Base-by-base conservation (phyloP, 2,888 invertebrate species). In the Hofmannophila pseudospretella region DNA sequence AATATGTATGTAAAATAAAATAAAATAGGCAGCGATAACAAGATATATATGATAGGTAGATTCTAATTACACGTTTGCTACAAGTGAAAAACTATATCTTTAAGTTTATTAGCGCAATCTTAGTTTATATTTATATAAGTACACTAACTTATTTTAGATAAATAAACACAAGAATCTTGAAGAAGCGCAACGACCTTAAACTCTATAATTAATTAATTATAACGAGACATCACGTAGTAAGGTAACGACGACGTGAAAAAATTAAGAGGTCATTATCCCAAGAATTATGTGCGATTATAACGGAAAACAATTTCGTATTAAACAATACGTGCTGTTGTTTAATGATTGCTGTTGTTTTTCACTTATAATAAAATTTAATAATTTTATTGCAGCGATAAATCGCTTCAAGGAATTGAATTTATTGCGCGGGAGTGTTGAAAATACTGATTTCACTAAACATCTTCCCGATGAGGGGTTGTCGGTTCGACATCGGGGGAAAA, bases 401-500 rank as follows among this genome's bases (percentile, higher is more conserved):
- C 27, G 5, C 11, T 14, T n/a, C 16, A 8, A 28, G 8, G 34
- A 10, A 9, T 10, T 27, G 10, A 34, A 14, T 27, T 7, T 14
- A 27, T 9, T 20, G 7, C 20, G 32, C 32, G 3, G 2, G 11
- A 12, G 32, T 20, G 14, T 31, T 32, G 26, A 23, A 23, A 32
- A 32, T 32, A 37, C 36, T 37, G 38, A 35, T 38, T 39, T 64
- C 45, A 57, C 56, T 67, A 64, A 67, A 68, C 58, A 59, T 52
- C 59, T 48, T 55, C 59, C 33, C 62, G 65, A 72, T 70, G 58
- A 62, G 49, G 58, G 67, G 68, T 64, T 74, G 67, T 67, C 65
- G 51, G 56, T 45, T 47, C 58, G 51, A 49, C 58, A 44, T 55
- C 47, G 45, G 45, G 50, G 46, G 50, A 50, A 81, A 81, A 82